Evolutionary conservation across 2,797 vertebrate species (phyloP).

Genomic region (Varecia variegata): DNA sequence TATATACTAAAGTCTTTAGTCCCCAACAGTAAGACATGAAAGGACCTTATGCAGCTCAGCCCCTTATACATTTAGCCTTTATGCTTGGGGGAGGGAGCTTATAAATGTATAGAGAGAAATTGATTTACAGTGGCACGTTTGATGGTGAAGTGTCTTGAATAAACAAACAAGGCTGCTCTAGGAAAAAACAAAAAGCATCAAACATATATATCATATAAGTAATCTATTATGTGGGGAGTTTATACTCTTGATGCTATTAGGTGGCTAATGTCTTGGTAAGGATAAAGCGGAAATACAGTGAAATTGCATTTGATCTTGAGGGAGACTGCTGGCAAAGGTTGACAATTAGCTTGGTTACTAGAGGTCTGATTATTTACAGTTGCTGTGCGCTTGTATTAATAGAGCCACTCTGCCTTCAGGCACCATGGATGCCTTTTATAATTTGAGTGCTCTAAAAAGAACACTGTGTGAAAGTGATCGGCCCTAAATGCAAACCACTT

Average conservation of each 20-base stretch:
- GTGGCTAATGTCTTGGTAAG: not conserved
- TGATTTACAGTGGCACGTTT: not conserved
- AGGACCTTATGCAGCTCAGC: not conserved
- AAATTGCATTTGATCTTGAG: not conserved
- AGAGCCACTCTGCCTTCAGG: not conserved
- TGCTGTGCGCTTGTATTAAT: not conserved
- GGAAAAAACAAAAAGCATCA: not conserved
- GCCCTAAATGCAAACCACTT: not conserved
- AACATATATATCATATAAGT: accelerated
- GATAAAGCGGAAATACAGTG: not conserved
- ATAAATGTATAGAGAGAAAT: not conserved
- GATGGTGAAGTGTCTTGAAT: not conserved
- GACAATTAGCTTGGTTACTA: not conserved
- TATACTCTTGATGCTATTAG: not conserved
- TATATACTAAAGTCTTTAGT: not conserved
- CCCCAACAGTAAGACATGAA: not conserved
- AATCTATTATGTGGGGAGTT: not conserved
- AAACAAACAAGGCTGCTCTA: not conserved
- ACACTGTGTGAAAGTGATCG: not conserved
- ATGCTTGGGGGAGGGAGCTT: not conserved
- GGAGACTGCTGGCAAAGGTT: not conserved
- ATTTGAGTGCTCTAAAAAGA: not conserved
- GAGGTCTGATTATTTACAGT: not conserved
- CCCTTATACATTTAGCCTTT: not conserved
- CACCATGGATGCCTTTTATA: not conserved